Evolutionary conservation across 2,888 invertebrate species (phyloP), one percentile per base, ranked within the genome.

Genomic region (Cantharis rustica): DNA sequence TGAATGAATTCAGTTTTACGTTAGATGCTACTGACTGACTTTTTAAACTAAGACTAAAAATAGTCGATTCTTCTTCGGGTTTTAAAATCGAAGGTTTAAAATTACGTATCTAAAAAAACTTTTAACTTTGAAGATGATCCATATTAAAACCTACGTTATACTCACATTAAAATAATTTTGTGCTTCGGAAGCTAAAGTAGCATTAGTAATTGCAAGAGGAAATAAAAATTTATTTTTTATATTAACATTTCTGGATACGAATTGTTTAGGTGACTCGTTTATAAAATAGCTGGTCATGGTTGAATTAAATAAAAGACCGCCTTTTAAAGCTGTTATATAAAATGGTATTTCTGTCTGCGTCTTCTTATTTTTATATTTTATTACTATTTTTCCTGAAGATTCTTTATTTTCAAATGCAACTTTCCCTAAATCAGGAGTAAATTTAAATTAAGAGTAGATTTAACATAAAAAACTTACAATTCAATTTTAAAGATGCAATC

Each of bases 161-260:
- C 80, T 88, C 88, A 93, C 93, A 86, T 90, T 89, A 89, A 94
- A 93, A 86, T 91, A 90, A 77, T 89, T 87, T 80, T 89, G 89
- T 70, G 92, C 91, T 76, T 93, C 92, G 16, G 89, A 85, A 7
- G 92, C 90, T 81, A 95, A 87, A 10, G 92, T 91, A 64, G 94
- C 90, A 86, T 95, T 94, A 79, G 93, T 92, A 79, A 96, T 89
- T 77, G 93, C 93, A 75, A 96, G 86, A 10, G 95, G 92, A 81
- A 92, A 90, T 83, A 92, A 91, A 86, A 95, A 95, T 82, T 91
- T 91, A 88, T 96, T 96, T 72, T 92, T 91, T 77, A 95, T 90
- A 76, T 84, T 83, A 68, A 88, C 84, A 81, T 90, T 89, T 77
- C 93, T 89, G 79, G 90, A 89, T 16, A 86, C 84, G 20, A 86